Conservation (phyloP, 2,888 invertebrate species). For the Linyphia triangularis region DNA sequence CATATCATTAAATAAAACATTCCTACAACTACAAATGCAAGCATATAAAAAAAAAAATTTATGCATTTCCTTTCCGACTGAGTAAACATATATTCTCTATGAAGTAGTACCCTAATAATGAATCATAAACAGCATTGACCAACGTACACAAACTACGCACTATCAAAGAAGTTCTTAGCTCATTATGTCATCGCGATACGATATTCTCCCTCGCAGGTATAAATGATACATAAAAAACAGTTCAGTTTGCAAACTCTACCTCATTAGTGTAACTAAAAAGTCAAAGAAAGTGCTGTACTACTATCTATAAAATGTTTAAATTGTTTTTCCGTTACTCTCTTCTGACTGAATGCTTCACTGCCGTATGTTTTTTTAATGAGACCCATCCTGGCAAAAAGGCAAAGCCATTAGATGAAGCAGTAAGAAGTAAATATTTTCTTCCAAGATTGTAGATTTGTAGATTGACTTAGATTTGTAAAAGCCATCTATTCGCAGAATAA, state of each 20-base stretch:
- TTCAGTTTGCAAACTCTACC: neutral
- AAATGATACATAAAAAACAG: slow-evolving; percentile 8
- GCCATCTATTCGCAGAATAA: too few relatives aligned
- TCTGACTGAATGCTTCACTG: neutral
- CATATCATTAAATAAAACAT: too few relatives aligned
- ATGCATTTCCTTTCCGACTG: too few relatives aligned
- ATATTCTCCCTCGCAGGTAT: neutral
- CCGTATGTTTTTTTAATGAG: slow-evolving; percentile 36
- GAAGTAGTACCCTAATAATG: too few relatives aligned
- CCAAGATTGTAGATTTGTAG: too few relatives aligned
- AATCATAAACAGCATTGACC: too few relatives aligned
- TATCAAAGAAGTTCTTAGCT: neutral
- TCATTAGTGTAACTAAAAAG: slow-evolving; percentile 43
- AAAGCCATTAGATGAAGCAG: slow-evolving; percentile 35
- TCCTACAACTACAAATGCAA: too few relatives aligned
- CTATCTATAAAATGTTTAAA: slow-evolving; percentile 20
- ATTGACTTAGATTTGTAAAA: too few relatives aligned
- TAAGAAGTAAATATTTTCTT: slow-evolving; percentile 11
- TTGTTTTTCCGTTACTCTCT: slow-evolving; percentile 56
- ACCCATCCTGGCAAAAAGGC: neutral
- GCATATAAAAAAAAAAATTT: too few relatives aligned
- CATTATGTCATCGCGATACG: slow-evolving; percentile 6
- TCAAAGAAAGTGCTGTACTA: neutral
- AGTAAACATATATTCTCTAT: too few relatives aligned
- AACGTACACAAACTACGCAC: neutral